Evolutionary conservation across 2,888 invertebrate species (phyloP), one percentile per base, ranked within the genome.

Genomic region (Nymphalis polychloros): DNA sequence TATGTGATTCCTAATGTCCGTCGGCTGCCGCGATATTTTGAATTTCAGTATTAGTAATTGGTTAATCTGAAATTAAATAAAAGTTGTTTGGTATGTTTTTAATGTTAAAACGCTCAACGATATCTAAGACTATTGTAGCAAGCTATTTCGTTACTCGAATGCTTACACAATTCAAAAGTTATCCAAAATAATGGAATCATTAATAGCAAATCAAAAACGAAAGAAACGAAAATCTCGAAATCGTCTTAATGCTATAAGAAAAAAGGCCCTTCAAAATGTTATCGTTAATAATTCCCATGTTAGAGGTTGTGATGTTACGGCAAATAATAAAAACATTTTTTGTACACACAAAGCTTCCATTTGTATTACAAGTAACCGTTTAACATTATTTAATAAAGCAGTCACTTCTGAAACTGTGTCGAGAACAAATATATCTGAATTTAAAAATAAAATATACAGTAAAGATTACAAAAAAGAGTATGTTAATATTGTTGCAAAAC

Each of bases 191-290:
- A 86, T 86, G 86, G 82, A 85, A 67, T 71, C 79, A n/a, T 63
- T 77, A 67, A 49, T 71, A 31, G 31, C n/a, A 61, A 73, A 71
- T 20, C 72, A 75, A 57, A 88, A 84, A 76, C 82, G 83, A 52
- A 90, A 89, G 73, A 90, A 86, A 80, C 78, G 84, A 55, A 87
- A 81, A 83, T 89, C 88, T 31, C 83, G 90, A 31, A 89, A 83
- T 77, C 84, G 81, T 71, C 78, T 90, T 7, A 82, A 91, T 72
- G 87, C 90, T 81, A 77, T 90, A 59, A 83, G 87, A 74, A 89
- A 85, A 76, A 81, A 83, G 69, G 83, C 82, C 61, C 81, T 77
- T 48, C 73, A 75, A 63, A 75, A 71, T 41, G 70, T 61, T 49
- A 50, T 61, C 35, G 63, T n/a, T 59, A 65, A 67, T 59, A 59